Conservation (phyloP, 2,888 invertebrate genomes). For the Bombylius major region DNA sequence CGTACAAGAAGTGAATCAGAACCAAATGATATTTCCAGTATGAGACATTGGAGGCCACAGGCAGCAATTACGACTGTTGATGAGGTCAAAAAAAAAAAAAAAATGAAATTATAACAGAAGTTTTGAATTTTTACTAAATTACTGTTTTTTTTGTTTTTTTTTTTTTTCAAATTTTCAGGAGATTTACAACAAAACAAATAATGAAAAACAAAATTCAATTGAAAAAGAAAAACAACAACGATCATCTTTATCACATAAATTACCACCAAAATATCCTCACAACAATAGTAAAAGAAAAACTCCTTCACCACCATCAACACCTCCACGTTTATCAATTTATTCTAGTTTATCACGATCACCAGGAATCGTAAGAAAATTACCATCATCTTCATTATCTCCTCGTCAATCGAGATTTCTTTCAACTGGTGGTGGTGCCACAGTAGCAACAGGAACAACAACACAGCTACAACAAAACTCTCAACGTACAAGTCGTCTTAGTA, state of each 20-base stretch:
- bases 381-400: not conserved
- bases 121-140: not conserved
- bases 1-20: constrained; percentile 6
- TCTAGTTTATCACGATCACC: not conserved
- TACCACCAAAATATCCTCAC: not conserved
- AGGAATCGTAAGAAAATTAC: not conserved
- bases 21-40: constrained; percentile 4
- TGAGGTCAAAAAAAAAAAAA: not conserved
- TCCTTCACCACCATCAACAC: not conserved
- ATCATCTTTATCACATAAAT: not conserved
- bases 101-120: not conserved
- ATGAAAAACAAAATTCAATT: not conserved
- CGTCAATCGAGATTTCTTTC: not conserved
- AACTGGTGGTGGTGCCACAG: not conserved
- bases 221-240: not conserved
- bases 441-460: not conserved
- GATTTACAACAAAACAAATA: not conserved
- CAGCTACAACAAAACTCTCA: too few relatives aligned
- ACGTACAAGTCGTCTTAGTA: not conserved
- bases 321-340: not conserved
- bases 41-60: constrained; percentile 1
- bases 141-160: not conserved
- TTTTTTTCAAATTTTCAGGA: not conserved
- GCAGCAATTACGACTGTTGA: not conserved
- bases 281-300: not conserved